These are phyloP conservation scores for Cecidostiba fungosa DNA, from an alignment of 2,888 invertebrate species.

Conservation along the genomic window DNA sequence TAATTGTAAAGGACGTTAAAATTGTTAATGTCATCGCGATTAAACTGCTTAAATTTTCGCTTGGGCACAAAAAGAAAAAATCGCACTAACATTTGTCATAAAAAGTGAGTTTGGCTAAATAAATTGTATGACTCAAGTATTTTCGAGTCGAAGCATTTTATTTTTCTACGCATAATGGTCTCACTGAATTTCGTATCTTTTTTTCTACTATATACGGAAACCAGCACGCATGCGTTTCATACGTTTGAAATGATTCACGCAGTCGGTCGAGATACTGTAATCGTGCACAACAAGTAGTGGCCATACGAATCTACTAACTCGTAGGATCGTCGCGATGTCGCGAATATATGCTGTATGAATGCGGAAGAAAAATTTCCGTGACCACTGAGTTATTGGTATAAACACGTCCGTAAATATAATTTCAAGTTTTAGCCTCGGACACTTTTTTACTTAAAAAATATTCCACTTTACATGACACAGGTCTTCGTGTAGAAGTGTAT, in stretches of 20 bases:
- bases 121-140: neutral
- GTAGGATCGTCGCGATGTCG: constrained; percentile 19
- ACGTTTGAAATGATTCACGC: constrained; percentile 37
- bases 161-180: neutral
- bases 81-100: neutral
- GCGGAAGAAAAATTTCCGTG: constrained; percentile 36
- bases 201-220: constrained; percentile 3
- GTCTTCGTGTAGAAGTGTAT: neutral
- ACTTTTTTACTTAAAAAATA: neutral
- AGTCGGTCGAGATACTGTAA: constrained; percentile 50
- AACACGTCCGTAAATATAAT: neutral
- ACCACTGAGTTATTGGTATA: neutral
- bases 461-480: neutral
- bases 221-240: constrained; percentile 9
- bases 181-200: constrained; percentile 17
- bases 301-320: neutral
- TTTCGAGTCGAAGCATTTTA: neutral
- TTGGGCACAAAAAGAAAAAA: neutral
- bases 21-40: too few relatives aligned
- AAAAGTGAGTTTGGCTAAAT: neutral
- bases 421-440: neutral
- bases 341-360: constrained; percentile 26
- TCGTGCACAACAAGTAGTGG: constrained; percentile 27
- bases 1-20: too few relatives aligned
- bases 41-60: too few relatives aligned